Evolutionary conservation across 1,140 invertebrate species (phyloP).

Genomic region (Drosophila repleta): DNA sequence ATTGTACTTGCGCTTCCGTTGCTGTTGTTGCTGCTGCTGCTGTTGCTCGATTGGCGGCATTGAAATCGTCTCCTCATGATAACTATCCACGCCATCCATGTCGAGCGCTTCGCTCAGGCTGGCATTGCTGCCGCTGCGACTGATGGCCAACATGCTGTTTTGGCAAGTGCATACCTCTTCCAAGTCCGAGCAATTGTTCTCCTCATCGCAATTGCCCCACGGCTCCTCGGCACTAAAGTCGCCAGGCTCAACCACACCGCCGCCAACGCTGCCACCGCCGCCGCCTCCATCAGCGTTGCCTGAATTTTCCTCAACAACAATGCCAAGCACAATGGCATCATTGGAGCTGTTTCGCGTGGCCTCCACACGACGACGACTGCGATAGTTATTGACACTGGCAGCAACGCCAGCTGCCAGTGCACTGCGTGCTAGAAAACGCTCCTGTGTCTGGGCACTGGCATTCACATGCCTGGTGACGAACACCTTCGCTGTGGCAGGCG

Average conservation of each 20-base stretch:
- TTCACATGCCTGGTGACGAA: slow-evolving; percentile 65
- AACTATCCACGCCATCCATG: slow-evolving; percentile 53
- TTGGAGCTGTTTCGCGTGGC: slow-evolving; percentile 44
- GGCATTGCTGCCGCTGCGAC: slow-evolving; percentile 71
- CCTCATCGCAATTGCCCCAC: slow-evolving; percentile 83
- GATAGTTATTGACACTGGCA: neutral
- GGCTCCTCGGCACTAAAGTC: slow-evolving; percentile 75
- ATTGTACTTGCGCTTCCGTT: slow-evolving; percentile 82
- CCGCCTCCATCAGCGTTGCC: slow-evolving; percentile 23
- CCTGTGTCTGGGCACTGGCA: slow-evolving; percentile 76
- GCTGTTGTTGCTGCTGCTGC: slow-evolving; percentile 48
- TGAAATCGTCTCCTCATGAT: slow-evolving; percentile 24
- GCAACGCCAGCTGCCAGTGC: slow-evolving; percentile 18
- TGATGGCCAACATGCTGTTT: slow-evolving; percentile 56
- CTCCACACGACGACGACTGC: slow-evolving; percentile 23
- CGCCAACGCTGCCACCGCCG: neutral
- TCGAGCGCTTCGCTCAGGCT: slow-evolving; percentile 68
- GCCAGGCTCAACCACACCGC: slow-evolving; percentile 45
- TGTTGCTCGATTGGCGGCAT: slow-evolving; percentile 21
- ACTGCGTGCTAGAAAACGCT: slow-evolving; percentile 64
- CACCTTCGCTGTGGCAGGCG: slow-evolving; percentile 24
- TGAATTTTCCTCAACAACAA: slow-evolving; percentile 63
- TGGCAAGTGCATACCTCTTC: slow-evolving; percentile 83
- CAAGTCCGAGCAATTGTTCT: slow-evolving; percentile 77
- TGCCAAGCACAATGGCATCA: slow-evolving; percentile 60